Percentiles rank a stretch among this genome's conserved stretches.
Evolutionary conservation across 2,113 vertebrate species (phyloP).

Genomic region (Ranitomeya variabilis): DNA sequence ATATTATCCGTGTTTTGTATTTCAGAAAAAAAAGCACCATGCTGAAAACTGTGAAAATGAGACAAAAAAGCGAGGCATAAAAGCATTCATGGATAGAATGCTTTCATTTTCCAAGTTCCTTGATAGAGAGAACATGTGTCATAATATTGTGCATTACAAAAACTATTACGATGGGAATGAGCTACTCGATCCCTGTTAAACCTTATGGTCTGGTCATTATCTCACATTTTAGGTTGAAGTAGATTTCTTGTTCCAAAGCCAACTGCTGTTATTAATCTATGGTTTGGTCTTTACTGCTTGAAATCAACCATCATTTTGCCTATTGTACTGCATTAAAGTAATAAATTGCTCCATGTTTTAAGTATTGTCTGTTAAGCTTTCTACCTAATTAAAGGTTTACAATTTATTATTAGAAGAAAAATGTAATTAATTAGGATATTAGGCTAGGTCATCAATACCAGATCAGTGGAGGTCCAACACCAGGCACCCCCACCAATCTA

Average conservation of each 20-base stretch:
- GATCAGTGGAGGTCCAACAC: too few species aligned
- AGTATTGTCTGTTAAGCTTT: neutral
- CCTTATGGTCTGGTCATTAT: neutral
- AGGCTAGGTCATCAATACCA: neutral
- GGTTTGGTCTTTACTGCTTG: neutral
- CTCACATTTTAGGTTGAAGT: neutral
- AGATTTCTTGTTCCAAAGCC: neutral
- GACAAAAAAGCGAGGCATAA: neutral
- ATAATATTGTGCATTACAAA: neutral
- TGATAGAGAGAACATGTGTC: neutral
- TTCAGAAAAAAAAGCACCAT: neutral
- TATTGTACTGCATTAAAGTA: neutral
- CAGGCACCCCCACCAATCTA: too few species aligned
- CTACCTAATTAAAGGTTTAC: too few species aligned
- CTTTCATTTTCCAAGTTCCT: neutral
- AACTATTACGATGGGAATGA: neutral
- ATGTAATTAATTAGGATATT: neutral
- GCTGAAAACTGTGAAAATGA: neutral
- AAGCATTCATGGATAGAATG: neutral
- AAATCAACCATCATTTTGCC: neutral
- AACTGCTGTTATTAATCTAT: neutral
- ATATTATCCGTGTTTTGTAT: neutral
- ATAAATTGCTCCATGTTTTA: neutral
- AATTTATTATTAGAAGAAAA: neutral
- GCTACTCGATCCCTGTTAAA: neutral